Base-by-base conservation (phyloP, 2,888 invertebrate genomes). In the Drosophila pseudotakahashii region DNA sequence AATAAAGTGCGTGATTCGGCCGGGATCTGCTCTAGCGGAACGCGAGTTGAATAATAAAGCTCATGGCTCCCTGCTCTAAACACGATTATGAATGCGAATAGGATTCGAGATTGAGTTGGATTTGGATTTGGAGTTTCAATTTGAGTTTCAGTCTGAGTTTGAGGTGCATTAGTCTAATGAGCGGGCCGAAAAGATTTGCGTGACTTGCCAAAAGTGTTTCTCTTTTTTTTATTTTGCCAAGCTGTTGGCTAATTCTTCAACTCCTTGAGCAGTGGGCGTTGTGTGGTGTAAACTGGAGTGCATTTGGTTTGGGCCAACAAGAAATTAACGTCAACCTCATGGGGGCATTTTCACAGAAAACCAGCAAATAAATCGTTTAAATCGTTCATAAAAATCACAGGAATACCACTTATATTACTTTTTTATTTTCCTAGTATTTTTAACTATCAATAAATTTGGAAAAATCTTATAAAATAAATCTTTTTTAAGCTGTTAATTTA, bases 141-240 rank as follows among this genome's bases (percentile, higher is more conserved):
- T 30, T 30, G 30, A 7, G 7, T 30, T 2, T 30, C 7, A 70
- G 66, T 68, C 16, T 45, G 53, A 54, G 34, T 75, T 36, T 63
- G 50, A 79, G 57, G 76, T 77, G 73, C 69, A 81, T 80, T 72
- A 82, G 82, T 82, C 75, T 82, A 82, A 85, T 85, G 75, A 85
- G 75, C 79, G 62, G 61, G 66, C 51, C 67, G 37, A 61, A 77
- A 63, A 73, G 64, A 73, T 75, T 82, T 73, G 85, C 81, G 85
- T 82, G 85, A 82, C 83, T 85, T 63, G 69, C 66, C 52, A 26
- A 71, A 54, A 61, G 37, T 41, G 39, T 51, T 32, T 47, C n/a
- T 60, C 11, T 42, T 42, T 19, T 42, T 9, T 41, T 41, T 7
- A 19, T 68, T 54, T 59, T n/a, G 42, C 48, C 37, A 30, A 60